These are phyloP conservation scores for Crotalus viridis DNA, from an alignment of 2,113 vertebrate genomes.

Conservation along the genomic window DNA sequence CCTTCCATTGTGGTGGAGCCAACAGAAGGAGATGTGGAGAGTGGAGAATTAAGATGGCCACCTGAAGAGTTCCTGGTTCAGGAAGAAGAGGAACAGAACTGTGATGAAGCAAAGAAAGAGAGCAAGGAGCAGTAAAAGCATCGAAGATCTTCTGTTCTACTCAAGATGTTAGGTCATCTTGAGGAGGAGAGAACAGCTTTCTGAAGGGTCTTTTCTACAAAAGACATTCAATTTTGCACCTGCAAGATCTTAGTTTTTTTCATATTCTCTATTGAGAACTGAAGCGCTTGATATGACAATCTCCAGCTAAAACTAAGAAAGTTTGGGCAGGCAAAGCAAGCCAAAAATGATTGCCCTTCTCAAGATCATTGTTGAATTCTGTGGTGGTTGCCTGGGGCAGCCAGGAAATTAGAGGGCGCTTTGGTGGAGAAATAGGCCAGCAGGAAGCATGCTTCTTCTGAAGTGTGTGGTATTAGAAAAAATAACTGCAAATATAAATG, in stretches of 20 bases:
- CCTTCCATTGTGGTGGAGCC: constrained; percentile 96
- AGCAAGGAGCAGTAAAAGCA: constrained; percentile 77
- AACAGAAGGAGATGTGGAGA: constrained; percentile 94
- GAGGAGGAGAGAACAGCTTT: constrained; percentile 62
- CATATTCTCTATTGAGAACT: constrained; percentile 68
- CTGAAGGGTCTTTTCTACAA: constrained; percentile 64
- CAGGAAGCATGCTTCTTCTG: constrained; percentile 48
- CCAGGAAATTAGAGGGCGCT: constrained; percentile 60
- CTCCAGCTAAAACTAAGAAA: constrained; percentile 72
- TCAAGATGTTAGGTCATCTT: constrained; percentile 45
- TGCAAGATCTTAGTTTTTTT: constrained; percentile 69
- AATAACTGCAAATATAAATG: constrained; percentile 23
- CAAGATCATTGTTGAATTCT: constrained; percentile 68
- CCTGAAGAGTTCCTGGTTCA: constrained; percentile 92
- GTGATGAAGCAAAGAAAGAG: constrained; percentile 69
- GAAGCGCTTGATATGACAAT: constrained; percentile 66
- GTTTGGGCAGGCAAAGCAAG: constrained; percentile 55
- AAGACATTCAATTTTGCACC: constrained; percentile 78
- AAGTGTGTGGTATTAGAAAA: constrained; percentile 38
- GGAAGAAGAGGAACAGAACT: constrained; percentile 74
- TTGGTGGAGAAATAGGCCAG: constrained; percentile 39
- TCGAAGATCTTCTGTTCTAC: constrained; percentile 24
- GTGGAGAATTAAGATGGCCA: constrained; percentile 95
- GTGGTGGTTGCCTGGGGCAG: constrained; percentile 47
- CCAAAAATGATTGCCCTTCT: constrained; percentile 60